phyloP scores from a whole-genome alignment of 2,888 invertebrate species.

The Hyposoter dolosus region DNA sequence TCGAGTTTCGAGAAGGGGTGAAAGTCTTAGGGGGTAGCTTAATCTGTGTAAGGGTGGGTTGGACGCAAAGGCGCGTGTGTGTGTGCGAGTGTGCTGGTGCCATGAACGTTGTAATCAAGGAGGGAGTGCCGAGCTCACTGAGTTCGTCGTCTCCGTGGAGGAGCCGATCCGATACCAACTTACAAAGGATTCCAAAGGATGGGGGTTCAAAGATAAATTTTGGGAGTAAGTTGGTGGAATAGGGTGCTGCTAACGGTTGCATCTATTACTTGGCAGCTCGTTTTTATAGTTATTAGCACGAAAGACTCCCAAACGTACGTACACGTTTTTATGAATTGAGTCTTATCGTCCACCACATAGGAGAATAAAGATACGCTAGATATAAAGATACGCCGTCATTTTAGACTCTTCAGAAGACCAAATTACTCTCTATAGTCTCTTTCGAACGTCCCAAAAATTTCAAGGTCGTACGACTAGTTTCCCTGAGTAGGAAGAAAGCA shows the following conservation, averaged over 20 bases:
- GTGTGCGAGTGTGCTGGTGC: conserved; percentile 34
- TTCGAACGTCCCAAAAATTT: neutral
- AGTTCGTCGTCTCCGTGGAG: conserved; percentile 56
- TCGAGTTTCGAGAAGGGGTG: conserved; percentile 66
- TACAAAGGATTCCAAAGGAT: neutral
- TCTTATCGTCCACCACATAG: neutral
- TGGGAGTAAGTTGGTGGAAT: conserved; percentile 37
- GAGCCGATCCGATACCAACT: neutral
- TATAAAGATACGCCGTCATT: neutral
- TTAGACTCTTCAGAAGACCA: neutral
- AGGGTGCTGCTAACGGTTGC: conserved; percentile 67
- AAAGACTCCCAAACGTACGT: conserved; percentile 62
- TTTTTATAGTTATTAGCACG: conserved; percentile 77
- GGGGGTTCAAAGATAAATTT: conserved; percentile 45
- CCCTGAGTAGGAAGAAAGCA: conserved; percentile 9
- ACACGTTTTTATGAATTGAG: conserved; percentile 4
- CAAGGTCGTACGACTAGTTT: neutral
- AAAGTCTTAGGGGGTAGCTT: conserved; percentile 5
- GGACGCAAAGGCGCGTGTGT: conserved; percentile 3
- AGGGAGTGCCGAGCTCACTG: conserved; percentile 70
- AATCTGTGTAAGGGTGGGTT: neutral
- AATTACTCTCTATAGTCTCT: neutral
- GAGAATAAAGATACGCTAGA: neutral
- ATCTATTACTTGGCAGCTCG: conserved; percentile 78
- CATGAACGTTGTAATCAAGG: conserved; percentile 78